Base-by-base conservation (phyloP, 2,888 invertebrate species). In the Tuta absoluta region DNA sequence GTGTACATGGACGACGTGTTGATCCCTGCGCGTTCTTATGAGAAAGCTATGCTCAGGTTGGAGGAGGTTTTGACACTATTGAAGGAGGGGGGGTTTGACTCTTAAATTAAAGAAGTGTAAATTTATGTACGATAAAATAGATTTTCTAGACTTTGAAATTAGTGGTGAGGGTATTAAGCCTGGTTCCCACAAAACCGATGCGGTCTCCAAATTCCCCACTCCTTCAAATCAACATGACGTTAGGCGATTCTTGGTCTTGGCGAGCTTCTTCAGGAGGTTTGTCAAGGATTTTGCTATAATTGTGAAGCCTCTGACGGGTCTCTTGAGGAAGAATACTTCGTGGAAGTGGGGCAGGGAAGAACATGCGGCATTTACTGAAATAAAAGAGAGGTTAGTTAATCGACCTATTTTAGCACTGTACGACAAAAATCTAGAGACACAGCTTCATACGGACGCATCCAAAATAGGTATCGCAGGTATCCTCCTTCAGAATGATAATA, bases 401-500 rank as follows among this genome's bases (percentile, higher is more conserved):
- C 51, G 51, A 1, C 51, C 51, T 11, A 3, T 53, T 11, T 24
- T 53, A 4, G 53, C 53, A 23, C 7, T 53, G 14, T 53, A 53
- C 14, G 23, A 53, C 11, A 23, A 14, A 0, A 23, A 23, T 10
- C 12, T 12, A 4, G 53, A 53, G 12, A 53, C 24, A 1, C 53
- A 24, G 28, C 12, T 53, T 2, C 79, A 80, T 53, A 79, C 79
- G 0, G 80, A 80, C 60, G 79, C 80, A 0, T 76, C 77, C 63
- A 63, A 71, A 19, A n/a, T 67, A 0, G 78, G 79, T 5, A 14
- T 80, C 8, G 75, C 66, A 68, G 77, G 74, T 7, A 72, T 79
- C 7, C 24, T 82, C 0, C 49, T 80, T 8, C 79, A 78, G 64
- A 49, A 63, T 0, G 62, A 69, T 11, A 63, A 58, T 0, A 45